These are phyloP conservation scores for Drosophila bifasciata DNA, from an alignment of 1,140 invertebrate species.

Conservation along the genomic window DNA sequence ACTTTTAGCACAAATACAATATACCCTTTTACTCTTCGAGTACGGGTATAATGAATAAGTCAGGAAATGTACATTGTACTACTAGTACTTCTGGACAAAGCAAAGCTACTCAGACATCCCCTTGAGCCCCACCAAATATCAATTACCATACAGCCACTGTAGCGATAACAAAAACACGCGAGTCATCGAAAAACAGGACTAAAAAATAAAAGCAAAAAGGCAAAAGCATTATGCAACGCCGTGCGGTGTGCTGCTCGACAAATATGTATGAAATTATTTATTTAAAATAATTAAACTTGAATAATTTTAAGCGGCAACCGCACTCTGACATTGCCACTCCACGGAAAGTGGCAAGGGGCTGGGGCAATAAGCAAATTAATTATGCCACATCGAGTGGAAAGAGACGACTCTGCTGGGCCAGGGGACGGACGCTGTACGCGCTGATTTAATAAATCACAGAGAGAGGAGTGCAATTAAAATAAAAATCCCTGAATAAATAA, in stretches of 20 bases:
- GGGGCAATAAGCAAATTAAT: constrained; percentile 52
- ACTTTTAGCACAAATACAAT: too few relatives aligned
- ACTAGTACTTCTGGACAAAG: too few relatives aligned
- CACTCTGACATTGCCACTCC: constrained; percentile 34
- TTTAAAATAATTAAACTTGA: constrained; percentile 48
- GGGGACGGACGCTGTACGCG: constrained; percentile 10
- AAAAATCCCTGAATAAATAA: constrained; percentile 65
- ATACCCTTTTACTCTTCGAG: too few relatives aligned
- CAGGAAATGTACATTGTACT: too few relatives aligned
- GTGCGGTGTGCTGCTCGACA: constrained; percentile 1
- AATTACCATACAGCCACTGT: constrained; percentile 33
- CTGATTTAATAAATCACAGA: constrained; percentile 50
- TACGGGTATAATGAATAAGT: too few relatives aligned
- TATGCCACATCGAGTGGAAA: constrained; percentile 33
- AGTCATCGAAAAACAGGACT: constrained; percentile 33
- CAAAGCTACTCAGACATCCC: too few relatives aligned
- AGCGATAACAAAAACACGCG: constrained; percentile 26
- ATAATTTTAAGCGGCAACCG: constrained; percentile 34
- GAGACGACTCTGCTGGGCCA: constrained; percentile 7
- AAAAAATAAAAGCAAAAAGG: constrained; percentile 29
- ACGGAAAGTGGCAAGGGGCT: constrained; percentile 11
- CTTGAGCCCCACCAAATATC: constrained; percentile 3
- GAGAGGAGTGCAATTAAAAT: constrained; percentile 36
- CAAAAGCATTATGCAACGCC: constrained; percentile 24
- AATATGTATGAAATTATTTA: constrained; percentile 50